phyloP scores from a whole-genome alignment of 1,140 invertebrate species.

The Pogonomyrmex californicus region DNA sequence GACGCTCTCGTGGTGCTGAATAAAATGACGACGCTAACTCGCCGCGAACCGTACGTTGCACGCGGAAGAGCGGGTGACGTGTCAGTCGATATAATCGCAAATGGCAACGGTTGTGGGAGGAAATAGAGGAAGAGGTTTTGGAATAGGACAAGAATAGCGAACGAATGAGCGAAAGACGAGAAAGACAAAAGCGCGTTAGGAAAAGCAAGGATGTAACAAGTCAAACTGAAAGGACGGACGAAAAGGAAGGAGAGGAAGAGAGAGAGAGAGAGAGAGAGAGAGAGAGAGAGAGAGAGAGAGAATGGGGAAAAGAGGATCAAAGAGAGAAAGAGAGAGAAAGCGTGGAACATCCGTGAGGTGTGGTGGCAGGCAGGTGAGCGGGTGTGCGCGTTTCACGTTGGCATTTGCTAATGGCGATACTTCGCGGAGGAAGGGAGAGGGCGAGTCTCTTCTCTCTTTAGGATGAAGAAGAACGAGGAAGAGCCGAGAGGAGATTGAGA shows the following conservation, averaged over 20 bases:
- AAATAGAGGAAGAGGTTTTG: constrained; percentile 30
- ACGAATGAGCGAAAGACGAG: constrained; percentile 14
- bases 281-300: constrained; percentile 19
- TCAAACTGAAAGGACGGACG: background rate
- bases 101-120: constrained; percentile 51
- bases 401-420: constrained; percentile 78
- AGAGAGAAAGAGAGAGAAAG: constrained; percentile 30
- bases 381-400: constrained; percentile 75
- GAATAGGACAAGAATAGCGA: constrained; percentile 20
- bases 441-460: constrained; percentile 7
- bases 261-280: background rate
- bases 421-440: constrained; percentile 16
- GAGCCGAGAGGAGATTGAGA: constrained; percentile 14
- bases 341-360: constrained; percentile 65
- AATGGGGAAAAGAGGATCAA: constrained; percentile 30
- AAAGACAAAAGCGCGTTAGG: constrained; percentile 19
- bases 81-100: constrained; percentile 61
- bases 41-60: constrained; percentile 57
- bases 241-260: background rate
- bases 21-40: constrained; percentile 42
- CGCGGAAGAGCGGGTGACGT: constrained; percentile 65
- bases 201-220: constrained; percentile 10
- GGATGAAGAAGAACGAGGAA: constrained; percentile 23
- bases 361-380: constrained; percentile 77
- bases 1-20: constrained; percentile 39